Evolutionary conservation across 1,140 invertebrate species (phyloP), one percentile per base, ranked within the genome.

Genomic region (Colletes gigas): DNA sequence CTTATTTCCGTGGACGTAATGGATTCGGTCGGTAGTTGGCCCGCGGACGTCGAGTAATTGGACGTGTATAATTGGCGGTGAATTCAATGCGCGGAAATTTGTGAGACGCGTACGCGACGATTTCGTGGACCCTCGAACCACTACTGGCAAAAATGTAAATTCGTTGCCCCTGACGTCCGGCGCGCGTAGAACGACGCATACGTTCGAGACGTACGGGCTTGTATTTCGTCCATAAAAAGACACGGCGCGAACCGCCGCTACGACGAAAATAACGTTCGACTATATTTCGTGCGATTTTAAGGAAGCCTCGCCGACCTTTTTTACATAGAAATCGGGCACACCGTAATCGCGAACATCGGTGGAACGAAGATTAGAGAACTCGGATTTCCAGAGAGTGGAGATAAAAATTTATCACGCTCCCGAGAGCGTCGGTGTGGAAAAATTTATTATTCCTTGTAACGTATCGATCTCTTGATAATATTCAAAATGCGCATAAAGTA

Each of bases 11-110:
- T 39, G 19, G 15, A 63, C 67, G 76, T 62, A 62, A 78, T 63
- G 76, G 47, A 71, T 71, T 65, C 60, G 75, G 55, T 39, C 50
- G 10, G 67, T 78, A 70, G 76, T 55, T 67, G 76, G 67, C 7
- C 57, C 67, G 50, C 50, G 67, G 17, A 17, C 39, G 15, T 55
- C 67, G 41, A 72, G 60, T 72, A 78, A 78, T 78, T 72, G 68
- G 77, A 78, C 77, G 69, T 55, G 69, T 72, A 41, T 72, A 78
- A 78, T 78, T 65, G 77, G 39, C 76, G 66, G 59, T 12, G 59
- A 44, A 65, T 78, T 55, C 19, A 17, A 44, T 19, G 52, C 47
- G 39, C 30, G 17, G n/a, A 19, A 7, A 21, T 62, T 41, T 63
- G 1, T 17, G 41, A 17, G 50, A 10, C 19, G 17, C 21, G 41